Conservation (phyloP, 2,797 vertebrate genomes). For the Astyanax mexicanus region DNA sequence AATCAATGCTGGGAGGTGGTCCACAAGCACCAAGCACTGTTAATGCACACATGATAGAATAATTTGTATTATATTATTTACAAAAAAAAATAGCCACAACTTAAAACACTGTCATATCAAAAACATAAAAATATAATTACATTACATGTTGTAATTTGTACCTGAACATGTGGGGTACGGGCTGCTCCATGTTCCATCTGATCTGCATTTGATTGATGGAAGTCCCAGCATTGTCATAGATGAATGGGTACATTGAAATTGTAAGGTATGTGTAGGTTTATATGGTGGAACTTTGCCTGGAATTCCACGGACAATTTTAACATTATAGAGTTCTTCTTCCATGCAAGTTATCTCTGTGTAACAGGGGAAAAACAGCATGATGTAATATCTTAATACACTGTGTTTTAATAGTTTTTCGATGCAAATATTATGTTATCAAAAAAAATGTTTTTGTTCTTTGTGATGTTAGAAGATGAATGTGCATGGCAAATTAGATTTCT, state of each 20-base stretch:
- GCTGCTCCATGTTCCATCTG: conserved; percentile 64
- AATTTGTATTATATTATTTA: background rate
- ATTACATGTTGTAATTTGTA: conserved; percentile 46
- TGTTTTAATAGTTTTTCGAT: too few species aligned
- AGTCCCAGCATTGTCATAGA: conserved; percentile 5
- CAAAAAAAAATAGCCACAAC: background rate
- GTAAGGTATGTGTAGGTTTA: conserved; percentile 54
- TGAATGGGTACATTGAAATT: conserved; percentile 55
- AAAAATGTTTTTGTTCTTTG: too few species aligned
- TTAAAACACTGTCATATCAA: background rate
- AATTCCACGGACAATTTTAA: conserved; percentile 26
- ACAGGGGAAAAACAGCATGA: background rate
- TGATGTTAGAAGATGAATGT: too few species aligned
- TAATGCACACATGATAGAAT: background rate
- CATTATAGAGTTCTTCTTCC: conserved; percentile 27
- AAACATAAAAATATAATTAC: background rate
- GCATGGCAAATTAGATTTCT: too few species aligned
- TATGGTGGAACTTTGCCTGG: conserved; percentile 12
- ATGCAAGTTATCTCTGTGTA: conserved; percentile 45
- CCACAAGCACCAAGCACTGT: conserved; percentile 12
- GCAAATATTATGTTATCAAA: too few species aligned
- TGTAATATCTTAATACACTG: too few species aligned
- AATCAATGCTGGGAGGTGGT: background rate
- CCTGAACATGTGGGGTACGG: conserved; percentile 63
- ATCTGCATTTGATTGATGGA: conserved; percentile 56